Conservation (phyloP, 1,140 invertebrate genomes). For the Cotesia vestalis region DNA sequence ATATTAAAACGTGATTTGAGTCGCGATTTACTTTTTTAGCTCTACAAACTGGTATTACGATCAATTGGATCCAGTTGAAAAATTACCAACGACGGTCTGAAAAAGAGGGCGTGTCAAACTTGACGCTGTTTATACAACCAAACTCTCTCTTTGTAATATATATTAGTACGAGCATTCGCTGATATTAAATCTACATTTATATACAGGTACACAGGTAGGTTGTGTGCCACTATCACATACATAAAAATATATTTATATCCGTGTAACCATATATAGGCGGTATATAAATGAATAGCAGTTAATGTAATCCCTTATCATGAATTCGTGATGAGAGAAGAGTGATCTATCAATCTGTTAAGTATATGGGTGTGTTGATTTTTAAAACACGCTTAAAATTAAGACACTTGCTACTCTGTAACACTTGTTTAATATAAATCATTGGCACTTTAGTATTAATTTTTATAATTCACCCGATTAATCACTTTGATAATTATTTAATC, state of each 20-base stretch:
- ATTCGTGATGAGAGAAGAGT: slow-evolving; percentile 25
- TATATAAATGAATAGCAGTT: not conserved
- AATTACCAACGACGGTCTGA: slow-evolving; percentile 13
- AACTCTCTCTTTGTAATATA: not conserved
- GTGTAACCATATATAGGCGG: not conserved
- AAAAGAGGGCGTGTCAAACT: slow-evolving; percentile 14
- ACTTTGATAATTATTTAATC: slow-evolving; percentile 17
- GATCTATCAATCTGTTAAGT: slow-evolving; percentile 23
- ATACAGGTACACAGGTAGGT: no score
- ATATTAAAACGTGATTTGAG: slow-evolving; percentile 14
- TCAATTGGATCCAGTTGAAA: slow-evolving; percentile 20
- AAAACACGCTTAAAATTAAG: slow-evolving; percentile 20
- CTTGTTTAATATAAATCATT: not conserved
- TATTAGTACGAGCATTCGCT: no score
- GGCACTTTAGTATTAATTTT: not conserved
- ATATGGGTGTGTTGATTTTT: not conserved
- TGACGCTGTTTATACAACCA: not conserved
- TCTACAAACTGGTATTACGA: slow-evolving; percentile 12
- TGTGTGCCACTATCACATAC: no score
- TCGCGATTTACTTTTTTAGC: slow-evolving; percentile 5
- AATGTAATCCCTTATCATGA: slow-evolving; percentile 18
- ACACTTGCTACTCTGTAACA: not conserved
- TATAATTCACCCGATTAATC: slow-evolving; percentile 23
- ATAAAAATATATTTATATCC: no score
- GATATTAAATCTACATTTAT: no score